Percentiles rank a stretch among this genome's conserved stretches.
These are phyloP conservation scores for Agrotis exclamationis DNA, from an alignment of 2,888 invertebrate genomes.

Conservation along the genomic window DNA sequence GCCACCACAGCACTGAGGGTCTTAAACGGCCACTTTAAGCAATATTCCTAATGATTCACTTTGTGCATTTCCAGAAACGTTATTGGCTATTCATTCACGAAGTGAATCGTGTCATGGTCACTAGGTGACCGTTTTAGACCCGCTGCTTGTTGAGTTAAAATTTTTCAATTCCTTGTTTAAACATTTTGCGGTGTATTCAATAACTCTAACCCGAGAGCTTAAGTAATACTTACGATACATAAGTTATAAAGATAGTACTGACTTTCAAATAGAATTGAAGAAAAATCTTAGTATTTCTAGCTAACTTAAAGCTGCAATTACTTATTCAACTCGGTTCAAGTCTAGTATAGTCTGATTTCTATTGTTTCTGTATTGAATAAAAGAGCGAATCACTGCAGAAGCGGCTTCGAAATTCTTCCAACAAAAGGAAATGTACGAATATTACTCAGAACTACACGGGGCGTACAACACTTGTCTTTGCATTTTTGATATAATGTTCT, in stretches of 20 bases:
- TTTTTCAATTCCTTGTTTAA: too few relatives aligned
- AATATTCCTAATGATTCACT: too few relatives aligned
- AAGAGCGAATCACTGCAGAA: slow-evolving; percentile 36
- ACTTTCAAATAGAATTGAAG: background rate
- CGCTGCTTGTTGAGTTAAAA: too few relatives aligned
- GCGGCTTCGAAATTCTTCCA: slow-evolving; percentile 30
- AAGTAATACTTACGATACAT: slow-evolving; percentile 1
- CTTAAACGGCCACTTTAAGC: too few relatives aligned
- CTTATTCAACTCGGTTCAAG: slow-evolving; percentile 31
- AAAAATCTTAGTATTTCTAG: slow-evolving; percentile 4
- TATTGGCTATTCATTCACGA: too few relatives aligned
- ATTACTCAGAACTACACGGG: slow-evolving; percentile 34
- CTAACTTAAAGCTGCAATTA: slow-evolving; percentile 16
- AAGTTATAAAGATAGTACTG: background rate
- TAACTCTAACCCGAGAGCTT: background rate
- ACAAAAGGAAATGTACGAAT: slow-evolving; percentile 42
- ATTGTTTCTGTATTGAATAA: slow-evolving; percentile 52
- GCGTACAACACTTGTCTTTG: slow-evolving; percentile 33
- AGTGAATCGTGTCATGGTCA: too few relatives aligned
- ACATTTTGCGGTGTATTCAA: too few relatives aligned
- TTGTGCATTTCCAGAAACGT: too few relatives aligned
- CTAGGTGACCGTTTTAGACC: too few relatives aligned
- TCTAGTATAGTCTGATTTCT: slow-evolving; percentile 24
- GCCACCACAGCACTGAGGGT: too few relatives aligned
- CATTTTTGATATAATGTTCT: slow-evolving; percentile 45